Percentiles rank a stretch among this genome's conserved stretches.
These are phyloP conservation scores for Alloscopus bannaensis DNA, from an alignment of 2,888 invertebrate species.

Conservation along the genomic window DNA sequence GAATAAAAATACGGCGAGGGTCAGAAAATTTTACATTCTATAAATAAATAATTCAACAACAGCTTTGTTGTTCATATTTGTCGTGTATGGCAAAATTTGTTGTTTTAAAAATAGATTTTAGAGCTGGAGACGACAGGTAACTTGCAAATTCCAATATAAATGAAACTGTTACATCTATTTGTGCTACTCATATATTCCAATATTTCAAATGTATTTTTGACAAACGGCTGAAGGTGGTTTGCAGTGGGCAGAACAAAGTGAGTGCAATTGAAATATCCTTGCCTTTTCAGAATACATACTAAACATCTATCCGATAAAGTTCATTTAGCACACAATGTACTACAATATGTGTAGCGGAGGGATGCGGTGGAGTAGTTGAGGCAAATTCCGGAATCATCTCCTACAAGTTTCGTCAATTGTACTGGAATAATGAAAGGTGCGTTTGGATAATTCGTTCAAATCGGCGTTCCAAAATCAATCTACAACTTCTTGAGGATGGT, in stretches of 20 bases:
- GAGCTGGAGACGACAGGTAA: conserved; percentile 40
- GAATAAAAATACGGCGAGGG: conserved; percentile 25
- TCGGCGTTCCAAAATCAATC: conserved; percentile 31
- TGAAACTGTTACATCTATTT: background rate
- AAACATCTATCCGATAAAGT: background rate
- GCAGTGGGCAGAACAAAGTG: conserved; percentile 55
- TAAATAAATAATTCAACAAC: background rate
- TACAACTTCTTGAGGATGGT: conserved; percentile 60
- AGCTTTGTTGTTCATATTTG: too few species aligned
- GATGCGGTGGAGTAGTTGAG: conserved; percentile 62
- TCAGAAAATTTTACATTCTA: too few species aligned
- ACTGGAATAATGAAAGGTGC: conserved; percentile 63
- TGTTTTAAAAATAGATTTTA: conserved; percentile 21
- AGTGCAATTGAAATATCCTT: conserved; percentile 7
- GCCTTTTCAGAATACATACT: too few species aligned
- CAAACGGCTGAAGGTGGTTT: conserved; percentile 29
- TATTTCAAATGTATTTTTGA: too few species aligned
- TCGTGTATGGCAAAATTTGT: background rate
- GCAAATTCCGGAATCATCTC: conserved; percentile 59
- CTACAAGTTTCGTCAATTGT: conserved; percentile 61
- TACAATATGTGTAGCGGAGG: conserved; percentile 39
- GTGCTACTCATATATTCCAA: too few species aligned
- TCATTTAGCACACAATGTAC: background rate
- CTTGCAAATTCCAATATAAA: background rate
- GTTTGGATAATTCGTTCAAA: conserved; percentile 65